Base-by-base conservation (phyloP, 2,797 vertebrate species). In the Amphiprion clarkii region DNA sequence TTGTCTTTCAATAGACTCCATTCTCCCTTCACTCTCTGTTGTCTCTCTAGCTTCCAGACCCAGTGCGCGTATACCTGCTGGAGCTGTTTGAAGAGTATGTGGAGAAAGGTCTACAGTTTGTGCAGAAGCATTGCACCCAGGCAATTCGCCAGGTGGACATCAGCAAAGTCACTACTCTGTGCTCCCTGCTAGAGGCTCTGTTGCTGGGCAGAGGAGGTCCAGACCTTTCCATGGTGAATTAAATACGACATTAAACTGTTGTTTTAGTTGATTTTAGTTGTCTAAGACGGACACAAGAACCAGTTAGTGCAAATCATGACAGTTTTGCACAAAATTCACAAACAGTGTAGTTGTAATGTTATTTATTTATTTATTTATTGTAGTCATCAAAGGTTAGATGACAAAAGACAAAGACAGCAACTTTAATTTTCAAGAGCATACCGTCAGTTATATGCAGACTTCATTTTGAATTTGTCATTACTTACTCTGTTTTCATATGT, bases 121-220 rank as follows among this genome's bases (percentile, higher is more conserved):
- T 95, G 46, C 78, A 71, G 72, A 97, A 95, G 87, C 92, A 93
- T 69, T 96, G 96, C 56, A 78, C 48, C 39, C 96, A 97, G 90
- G 96, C 95, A 2, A 96, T 98, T 63, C 74, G 81, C 46, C 96
- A 97, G 89, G 96, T 97, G 88, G 94, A 97, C 80, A 97, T 97
- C 89, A 97, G 96, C 87, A 98, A 97, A 93, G 95, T 97, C 61
- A 93, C 92, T 70, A 96, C 96, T 25, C 95, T 98, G 27, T 97
- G 96, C 85, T 95, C 87, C 75, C 94, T 97, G 72, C 75, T 98
- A 70, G 96, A 97, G 87, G 94, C 96, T 2, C 84, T 97, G 81
- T 81, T 98, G 72, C 88, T 97, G 62, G 92, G 88, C 61, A 85
- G 91, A 52, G 93, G 89, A 66, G 94, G 94, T 27, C 90, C 94